Conservation (phyloP, 2,113 vertebrate genomes). For the Myotis brandtii region DNA sequence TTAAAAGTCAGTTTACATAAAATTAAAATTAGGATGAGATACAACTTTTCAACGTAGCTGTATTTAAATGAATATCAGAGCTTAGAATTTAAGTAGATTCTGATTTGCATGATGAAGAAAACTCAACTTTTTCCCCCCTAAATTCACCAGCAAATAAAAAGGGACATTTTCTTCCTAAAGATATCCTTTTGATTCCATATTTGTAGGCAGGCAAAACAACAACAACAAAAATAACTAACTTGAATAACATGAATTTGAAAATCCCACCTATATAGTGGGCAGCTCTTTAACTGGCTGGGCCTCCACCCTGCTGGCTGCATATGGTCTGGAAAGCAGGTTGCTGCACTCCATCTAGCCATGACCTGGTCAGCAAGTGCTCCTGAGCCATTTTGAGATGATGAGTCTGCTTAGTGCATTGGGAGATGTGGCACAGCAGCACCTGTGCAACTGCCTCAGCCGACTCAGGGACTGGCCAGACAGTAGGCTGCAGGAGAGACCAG, state of each 20-base stretch:
- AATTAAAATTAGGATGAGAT: constrained; percentile 72
- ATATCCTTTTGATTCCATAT: neutral
- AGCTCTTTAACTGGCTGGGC: neutral
- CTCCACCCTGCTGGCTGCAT: no score
- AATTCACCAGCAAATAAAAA: constrained; percentile 42
- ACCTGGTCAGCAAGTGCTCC: neutral
- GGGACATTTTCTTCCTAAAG: neutral
- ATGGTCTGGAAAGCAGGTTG: neutral
- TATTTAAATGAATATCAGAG: constrained; percentile 66
- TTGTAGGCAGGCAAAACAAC: neutral
- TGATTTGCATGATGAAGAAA: constrained; percentile 66
- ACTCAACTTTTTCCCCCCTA: neutral
- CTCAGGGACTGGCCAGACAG: neutral
- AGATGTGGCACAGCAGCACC: neutral
- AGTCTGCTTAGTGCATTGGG: neutral
- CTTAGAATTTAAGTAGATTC: constrained; percentile 67
- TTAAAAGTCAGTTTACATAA: constrained; percentile 73
- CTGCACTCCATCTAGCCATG: neutral
- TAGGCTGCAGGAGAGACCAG: neutral
- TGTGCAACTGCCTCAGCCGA: neutral
- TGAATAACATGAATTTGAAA: constrained; percentile 43
- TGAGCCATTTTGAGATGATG: neutral
- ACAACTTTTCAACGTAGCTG: constrained; percentile 59
- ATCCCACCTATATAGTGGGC: neutral
- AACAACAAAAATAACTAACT: neutral